These are phyloP conservation scores for Masnerella sp. DNA, from an alignment of 2,888 invertebrate species.

Conservation along the genomic window DNA sequence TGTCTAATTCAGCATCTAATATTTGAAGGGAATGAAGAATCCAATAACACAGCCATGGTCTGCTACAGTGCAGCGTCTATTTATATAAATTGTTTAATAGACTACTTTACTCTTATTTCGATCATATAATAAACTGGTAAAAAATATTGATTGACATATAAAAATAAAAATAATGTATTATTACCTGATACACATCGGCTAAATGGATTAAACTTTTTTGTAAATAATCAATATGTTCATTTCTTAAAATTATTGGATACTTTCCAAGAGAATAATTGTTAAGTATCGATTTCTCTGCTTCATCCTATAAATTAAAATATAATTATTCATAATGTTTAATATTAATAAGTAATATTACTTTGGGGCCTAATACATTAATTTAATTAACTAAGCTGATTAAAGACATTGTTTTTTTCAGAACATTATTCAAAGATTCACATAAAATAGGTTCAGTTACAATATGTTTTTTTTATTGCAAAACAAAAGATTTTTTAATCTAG, in stretches of 20 bases:
- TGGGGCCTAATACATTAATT: too few relatives aligned
- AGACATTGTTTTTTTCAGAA: too few relatives aligned
- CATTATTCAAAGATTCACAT: too few relatives aligned
- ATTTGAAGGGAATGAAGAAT: constrained; percentile 93
- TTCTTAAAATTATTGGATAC: constrained; percentile 81
- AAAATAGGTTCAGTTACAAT: too few relatives aligned
- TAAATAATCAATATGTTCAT: constrained; percentile 83
- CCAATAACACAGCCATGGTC: constrained; percentile 99
- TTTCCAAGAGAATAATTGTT: constrained; percentile 79
- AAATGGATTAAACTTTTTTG: constrained; percentile 84
- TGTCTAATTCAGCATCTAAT: constrained; percentile 82
- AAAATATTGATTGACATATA: neutral
- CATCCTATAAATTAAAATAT: constrained; percentile 76
- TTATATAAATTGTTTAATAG: neutral
- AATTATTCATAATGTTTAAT: neutral
- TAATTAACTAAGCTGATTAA: too few relatives aligned
- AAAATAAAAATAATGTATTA: neutral
- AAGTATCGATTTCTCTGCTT: constrained; percentile 81
- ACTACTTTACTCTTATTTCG: neutral
- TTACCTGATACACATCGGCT: constrained; percentile 83
- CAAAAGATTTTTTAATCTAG: too few relatives aligned
- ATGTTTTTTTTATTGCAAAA: too few relatives aligned
- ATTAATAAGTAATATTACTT: neutral
- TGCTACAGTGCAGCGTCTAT: constrained; percentile 92
- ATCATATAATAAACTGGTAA: neutral